Evolutionary conservation across 2,113 vertebrate genomes (phyloP), one percentile per base, ranked within the genome.

Genomic region (Struthio camelus): DNA sequence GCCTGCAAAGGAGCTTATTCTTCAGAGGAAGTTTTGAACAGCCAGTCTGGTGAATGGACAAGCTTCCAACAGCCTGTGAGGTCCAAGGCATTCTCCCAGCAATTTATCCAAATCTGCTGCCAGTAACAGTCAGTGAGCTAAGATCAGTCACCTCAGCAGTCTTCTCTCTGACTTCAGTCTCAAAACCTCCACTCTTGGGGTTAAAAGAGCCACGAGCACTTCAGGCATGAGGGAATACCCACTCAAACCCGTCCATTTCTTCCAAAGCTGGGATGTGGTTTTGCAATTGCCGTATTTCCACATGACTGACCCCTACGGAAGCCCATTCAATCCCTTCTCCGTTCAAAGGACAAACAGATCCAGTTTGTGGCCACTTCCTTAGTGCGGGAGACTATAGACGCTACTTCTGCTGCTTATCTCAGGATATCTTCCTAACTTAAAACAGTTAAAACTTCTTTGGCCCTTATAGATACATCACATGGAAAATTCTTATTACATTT

Each of bases 101-200:
- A 36, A 46, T 10, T 64, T 8, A 22, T 76, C 30, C 15, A 46
- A 44, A 54, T 23, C 38, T 72, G n/a, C 27, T 59, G 10, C 15
- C 46, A 9, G 23, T 59, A 58, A 22, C 17, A 40, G 46, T 4
- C 2, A 22, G 44, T 46, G 11, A 32, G 42, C 42, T 53, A 28
- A 14, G 20, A 27, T 80, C 40, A 14, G 9, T 65, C 11, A 28
- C 4, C 3, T 28, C 27, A 79, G 42, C 6, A 54, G 53, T 16
- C 34, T 79, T 84, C 11, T 69, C 32, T 59, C 32, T 72, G 42
- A 79, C 11, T 0, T 73, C 19, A 0, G 0, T 50, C 30, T 86
- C 18, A n/a, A 78, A 70, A 79, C 3, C 17, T 76, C 71, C 8
- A 17, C 15, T 5, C 3, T 14, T 25, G 3, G 1, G 2, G 2